Percentiles rank a stretch among this genome's conserved stretches.
phyloP scores from a whole-genome alignment of 1,140 invertebrate genomes.

The Oedothorax gibbosus region DNA sequence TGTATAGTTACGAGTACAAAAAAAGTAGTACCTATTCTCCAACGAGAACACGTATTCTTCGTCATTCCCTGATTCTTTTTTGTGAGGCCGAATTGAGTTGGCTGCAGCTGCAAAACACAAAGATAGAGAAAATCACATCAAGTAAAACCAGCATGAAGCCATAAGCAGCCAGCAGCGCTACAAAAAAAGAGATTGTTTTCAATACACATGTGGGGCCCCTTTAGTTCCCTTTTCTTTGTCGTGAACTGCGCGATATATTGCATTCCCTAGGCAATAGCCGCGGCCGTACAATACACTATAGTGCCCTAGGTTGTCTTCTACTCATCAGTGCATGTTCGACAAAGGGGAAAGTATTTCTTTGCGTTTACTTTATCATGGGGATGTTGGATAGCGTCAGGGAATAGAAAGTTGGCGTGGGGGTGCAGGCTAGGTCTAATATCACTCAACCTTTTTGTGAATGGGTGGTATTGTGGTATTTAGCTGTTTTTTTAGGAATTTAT shows the following conservation, averaged over 20 bases:
- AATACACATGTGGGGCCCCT: conserved; percentile 45
- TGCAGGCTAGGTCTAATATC: conserved; percentile 22
- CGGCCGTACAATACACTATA: conserved; percentile 12
- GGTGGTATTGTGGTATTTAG: conserved; percentile 7
- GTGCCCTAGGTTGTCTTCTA: conserved; percentile 32
- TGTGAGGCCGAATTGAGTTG: conserved; percentile 35
- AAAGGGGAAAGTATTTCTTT: conserved; percentile 6
- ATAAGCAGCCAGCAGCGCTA: conserved; percentile 41
- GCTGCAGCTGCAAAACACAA: conserved; percentile 8
- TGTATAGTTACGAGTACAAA: too few species aligned
- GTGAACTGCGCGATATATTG: conserved; percentile 43
- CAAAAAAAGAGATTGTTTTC: conserved; percentile 55
- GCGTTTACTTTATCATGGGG: conserved; percentile 18
- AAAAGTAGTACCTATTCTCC: too few species aligned
- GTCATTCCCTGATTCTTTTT: too few species aligned
- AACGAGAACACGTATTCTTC: too few species aligned
- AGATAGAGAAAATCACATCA: conserved; percentile 37
- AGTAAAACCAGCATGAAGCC: conserved; percentile 35
- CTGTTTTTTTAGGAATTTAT: conserved; percentile 22
- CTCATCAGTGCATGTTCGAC: conserved; percentile 37
- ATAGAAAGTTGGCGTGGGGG: conserved; percentile 31
- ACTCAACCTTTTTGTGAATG: neutral
- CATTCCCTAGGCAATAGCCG: conserved; percentile 19
- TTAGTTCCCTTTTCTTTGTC: conserved; percentile 36
- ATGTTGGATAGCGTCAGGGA: conserved; percentile 29